Conservation (phyloP, 2,797 vertebrate genomes). For the Pitangus sulphuratus region DNA sequence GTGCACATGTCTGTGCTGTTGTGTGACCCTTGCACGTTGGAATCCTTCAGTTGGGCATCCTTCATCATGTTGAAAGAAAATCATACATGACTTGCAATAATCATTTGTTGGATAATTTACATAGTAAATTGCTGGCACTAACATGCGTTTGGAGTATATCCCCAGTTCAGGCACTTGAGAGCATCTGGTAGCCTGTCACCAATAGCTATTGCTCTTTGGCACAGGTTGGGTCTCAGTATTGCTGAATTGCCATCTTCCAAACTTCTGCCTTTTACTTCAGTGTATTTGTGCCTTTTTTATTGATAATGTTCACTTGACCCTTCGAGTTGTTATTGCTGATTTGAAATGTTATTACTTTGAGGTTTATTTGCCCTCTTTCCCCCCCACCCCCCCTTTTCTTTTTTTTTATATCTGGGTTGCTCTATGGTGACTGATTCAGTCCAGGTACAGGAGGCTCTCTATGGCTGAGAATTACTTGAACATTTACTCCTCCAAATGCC, state of each 20-base stretch:
- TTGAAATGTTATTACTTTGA: not conserved
- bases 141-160: not conserved
- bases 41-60: not conserved
- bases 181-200: not conserved
- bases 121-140: not conserved
- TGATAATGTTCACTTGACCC: not conserved
- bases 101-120: not conserved
- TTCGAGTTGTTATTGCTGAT: not conserved
- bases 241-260: not conserved
- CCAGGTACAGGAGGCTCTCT: not conserved
- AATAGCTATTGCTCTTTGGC: not conserved
- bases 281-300: not conserved
- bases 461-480: not conserved
- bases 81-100: not conserved
- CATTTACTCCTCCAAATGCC: not conserved
- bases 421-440: not conserved
- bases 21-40: not conserved
- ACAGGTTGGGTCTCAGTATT: not conserved
- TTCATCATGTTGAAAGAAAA: not conserved
- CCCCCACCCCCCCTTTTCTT: accelerated
- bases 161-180: not conserved
- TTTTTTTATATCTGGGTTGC: not conserved
- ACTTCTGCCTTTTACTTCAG: not conserved
- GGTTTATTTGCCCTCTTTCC: accelerated
- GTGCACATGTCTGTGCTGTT: not conserved